Evolutionary conservation across 2,797 vertebrate genomes (phyloP).

Genomic region (Cyclopterus lumpus): DNA sequence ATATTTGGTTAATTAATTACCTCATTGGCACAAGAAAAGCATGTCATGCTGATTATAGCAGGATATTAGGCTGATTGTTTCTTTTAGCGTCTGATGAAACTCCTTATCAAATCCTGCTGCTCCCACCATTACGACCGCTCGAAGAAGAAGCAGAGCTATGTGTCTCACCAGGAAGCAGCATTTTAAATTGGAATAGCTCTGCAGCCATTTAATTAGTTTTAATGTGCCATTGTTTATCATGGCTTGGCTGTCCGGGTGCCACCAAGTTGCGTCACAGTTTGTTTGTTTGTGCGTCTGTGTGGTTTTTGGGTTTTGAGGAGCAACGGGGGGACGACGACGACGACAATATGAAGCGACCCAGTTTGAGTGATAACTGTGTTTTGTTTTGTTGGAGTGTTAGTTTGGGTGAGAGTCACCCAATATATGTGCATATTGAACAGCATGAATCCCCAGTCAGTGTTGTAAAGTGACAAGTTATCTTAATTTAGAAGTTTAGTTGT

Average conservation of each 20-base stretch:
- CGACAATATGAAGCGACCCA: constrained; percentile 63
- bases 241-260: constrained; percentile 52
- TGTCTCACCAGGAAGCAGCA: constrained; percentile 29
- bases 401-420: constrained; percentile 61
- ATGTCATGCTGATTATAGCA: constrained; percentile 4
- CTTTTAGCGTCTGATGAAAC: constrained; percentile 34
- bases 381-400: constrained; percentile 70
- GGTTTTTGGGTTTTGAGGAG: constrained; percentile 65
- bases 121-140: constrained; percentile 6
- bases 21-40: constrained; percentile 18
- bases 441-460: constrained; percentile 38
- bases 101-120: constrained; percentile 11
- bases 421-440: constrained; percentile 38
- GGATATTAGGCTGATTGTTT: constrained; percentile 27
- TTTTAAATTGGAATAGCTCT: constrained; percentile 50
- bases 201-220: constrained; percentile 68
- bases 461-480: constrained; percentile 37
- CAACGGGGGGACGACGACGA: constrained; percentile 45
- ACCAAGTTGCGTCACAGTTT: constrained; percentile 63
- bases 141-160: constrained; percentile 8
- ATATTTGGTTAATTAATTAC: constrained; percentile 29
- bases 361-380: constrained; percentile 67
- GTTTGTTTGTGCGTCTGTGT: constrained; percentile 69
- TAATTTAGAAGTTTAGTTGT: constrained; percentile 23
- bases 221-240: constrained; percentile 62